Evolutionary conservation across 2,113 vertebrate genomes (phyloP).

Genomic region (Nothobranchius furzeri): DNA sequence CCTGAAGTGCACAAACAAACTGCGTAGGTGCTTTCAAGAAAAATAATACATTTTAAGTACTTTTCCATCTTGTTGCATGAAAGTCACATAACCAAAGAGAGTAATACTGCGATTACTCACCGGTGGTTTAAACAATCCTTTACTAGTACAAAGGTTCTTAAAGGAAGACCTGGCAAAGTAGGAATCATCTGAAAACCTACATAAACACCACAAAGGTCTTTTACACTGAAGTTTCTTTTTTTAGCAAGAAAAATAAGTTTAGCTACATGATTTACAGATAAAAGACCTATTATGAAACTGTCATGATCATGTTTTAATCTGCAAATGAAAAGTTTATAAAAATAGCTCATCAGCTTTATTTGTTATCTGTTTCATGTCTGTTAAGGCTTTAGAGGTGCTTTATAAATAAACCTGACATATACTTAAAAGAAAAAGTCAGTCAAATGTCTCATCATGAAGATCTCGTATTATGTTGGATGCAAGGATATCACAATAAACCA

Average conservation of each 20-base stretch:
- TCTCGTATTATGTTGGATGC: too few relatives aligned
- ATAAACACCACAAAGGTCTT: conserved; percentile 10
- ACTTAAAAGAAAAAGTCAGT: not conserved
- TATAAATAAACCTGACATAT: not conserved
- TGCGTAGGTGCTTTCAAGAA: not conserved
- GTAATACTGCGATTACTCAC: not conserved
- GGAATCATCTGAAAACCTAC: too few relatives aligned
- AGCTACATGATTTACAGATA: conserved; percentile 32
- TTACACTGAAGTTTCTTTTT: conserved; percentile 47
- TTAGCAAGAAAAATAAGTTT: conserved; percentile 43
- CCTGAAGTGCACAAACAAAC: conserved; percentile 3
- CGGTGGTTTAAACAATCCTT: conserved; percentile 8
- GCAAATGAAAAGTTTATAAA: conserved; percentile 46
- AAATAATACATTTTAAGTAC: not conserved
- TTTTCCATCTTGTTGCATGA: conserved; percentile 2
- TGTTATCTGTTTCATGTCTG: not conserved
- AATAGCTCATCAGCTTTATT: conserved; percentile 21
- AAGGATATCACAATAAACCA: too few relatives aligned
- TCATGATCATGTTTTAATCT: conserved; percentile 16
- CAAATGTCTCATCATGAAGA: not conserved
- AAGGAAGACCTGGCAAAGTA: not conserved
- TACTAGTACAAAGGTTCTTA: conserved; percentile 1
- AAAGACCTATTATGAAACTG: conserved; percentile 19
- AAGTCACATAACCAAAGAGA: not conserved
- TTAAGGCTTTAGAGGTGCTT: not conserved